phyloP scores from a whole-genome alignment of 2,113 vertebrate species.

The Paramormyrops kingsleyae region DNA sequence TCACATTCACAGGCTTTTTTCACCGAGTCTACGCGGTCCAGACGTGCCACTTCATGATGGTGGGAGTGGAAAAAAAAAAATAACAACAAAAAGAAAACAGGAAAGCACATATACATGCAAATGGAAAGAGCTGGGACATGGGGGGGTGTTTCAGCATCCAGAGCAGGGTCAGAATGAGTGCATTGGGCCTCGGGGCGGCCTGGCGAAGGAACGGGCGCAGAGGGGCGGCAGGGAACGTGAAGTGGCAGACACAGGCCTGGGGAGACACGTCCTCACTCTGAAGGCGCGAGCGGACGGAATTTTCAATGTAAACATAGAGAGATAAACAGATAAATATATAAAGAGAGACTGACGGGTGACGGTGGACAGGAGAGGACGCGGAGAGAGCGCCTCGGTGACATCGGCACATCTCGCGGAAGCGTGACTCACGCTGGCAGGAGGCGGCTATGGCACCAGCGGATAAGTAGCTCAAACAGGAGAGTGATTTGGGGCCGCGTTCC shows the following conservation, averaged over 20 bases:
- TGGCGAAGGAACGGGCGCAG: neutral
- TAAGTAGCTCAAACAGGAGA: slow-evolving; percentile 24
- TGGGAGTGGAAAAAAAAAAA: neutral
- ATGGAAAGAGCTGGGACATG: neutral
- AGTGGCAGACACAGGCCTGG: neutral
- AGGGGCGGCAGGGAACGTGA: neutral
- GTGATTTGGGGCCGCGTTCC: slow-evolving; percentile 28
- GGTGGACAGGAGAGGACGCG: neutral
- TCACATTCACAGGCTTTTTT: neutral
- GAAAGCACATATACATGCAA: neutral
- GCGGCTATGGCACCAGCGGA: neutral
- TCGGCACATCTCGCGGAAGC: slow-evolving; percentile 23
- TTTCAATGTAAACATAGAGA: neutral
- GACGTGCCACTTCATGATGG: slow-evolving; percentile 25
- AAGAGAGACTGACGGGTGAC: slow-evolving; percentile 9
- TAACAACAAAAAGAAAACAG: slow-evolving; percentile 19
- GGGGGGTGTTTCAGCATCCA: slow-evolving; percentile 4
- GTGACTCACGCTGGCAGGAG: slow-evolving; percentile 26
- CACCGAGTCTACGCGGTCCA: slow-evolving; percentile 46
- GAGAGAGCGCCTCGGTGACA: slow-evolving; percentile 10
- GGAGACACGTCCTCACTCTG: neutral
- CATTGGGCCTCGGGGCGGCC: neutral
- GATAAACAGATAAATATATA: slow-evolving; percentile 25
- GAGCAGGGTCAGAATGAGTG: neutral
- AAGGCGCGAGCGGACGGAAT: neutral